phyloP scores from a whole-genome alignment of 2,113 vertebrate genomes.

The Malurus elegans region DNA sequence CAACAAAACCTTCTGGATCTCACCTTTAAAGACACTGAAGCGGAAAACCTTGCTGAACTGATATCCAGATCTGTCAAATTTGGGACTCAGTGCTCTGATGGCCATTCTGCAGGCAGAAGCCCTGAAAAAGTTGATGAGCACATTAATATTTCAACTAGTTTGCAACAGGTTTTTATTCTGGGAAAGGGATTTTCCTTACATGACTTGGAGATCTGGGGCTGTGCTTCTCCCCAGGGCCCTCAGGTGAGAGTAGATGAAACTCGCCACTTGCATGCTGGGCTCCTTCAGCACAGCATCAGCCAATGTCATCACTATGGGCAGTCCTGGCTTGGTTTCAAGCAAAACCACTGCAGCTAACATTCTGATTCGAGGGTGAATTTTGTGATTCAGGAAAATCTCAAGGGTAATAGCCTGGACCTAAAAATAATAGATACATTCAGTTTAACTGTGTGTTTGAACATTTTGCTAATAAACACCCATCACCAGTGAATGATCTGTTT shows the following conservation, averaged over 20 bases:
- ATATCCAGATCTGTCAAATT: conserved; percentile 26
- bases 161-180: not conserved
- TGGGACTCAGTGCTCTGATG: conserved; percentile 29
- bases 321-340: conserved; percentile 61
- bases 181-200: conserved; percentile 51
- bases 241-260: conserved; percentile 62
- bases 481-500: not conserved
- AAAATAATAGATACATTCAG: not conserved
- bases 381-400: conserved; percentile 57
- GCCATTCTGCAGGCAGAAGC: conserved; percentile 65
- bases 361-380: conserved; percentile 17
- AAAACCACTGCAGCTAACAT: conserved; percentile 48
- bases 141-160: not conserved
- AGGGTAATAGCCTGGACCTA: conserved; percentile 64
- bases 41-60: conserved; percentile 41
- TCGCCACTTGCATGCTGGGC: conserved; percentile 59
- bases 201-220: conserved; percentile 50
- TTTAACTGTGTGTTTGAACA: not conserved
- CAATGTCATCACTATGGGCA: conserved; percentile 36
- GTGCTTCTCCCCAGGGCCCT: conserved; percentile 45
- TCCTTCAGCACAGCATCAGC: conserved; percentile 59
- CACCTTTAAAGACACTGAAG: conserved; percentile 56
- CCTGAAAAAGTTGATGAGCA: not conserved
- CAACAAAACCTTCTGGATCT: not conserved
- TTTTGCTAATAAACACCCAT: not conserved